Conservation (phyloP, 2,797 vertebrate species). For the Melanotaenia maccullochi region DNA sequence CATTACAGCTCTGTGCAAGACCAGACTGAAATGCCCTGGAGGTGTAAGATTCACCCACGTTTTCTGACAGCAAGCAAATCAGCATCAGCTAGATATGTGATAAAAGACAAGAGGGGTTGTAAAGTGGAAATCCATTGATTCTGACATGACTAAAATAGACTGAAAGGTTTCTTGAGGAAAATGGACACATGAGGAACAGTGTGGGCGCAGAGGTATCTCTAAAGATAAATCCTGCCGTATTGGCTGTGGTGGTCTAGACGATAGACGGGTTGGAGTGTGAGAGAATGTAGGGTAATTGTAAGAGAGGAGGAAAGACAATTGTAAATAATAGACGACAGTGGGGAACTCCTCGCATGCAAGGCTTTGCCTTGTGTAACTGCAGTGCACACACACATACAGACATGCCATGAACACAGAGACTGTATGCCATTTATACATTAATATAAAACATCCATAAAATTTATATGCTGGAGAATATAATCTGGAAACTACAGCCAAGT, state of each 20-base stretch:
- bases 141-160: constrained; percentile 24
- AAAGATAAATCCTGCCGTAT: constrained; percentile 28
- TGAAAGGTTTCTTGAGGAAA: constrained; percentile 21
- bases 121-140: constrained; percentile 31
- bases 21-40: constrained; percentile 40
- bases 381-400: constrained; percentile 40
- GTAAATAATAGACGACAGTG: constrained; percentile 80
- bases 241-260: constrained; percentile 51
- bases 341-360: constrained; percentile 64
- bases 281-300: constrained; percentile 62
- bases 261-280: constrained; percentile 18
- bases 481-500: constrained; percentile 15
- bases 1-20: constrained; percentile 19
- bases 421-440: constrained; percentile 26
- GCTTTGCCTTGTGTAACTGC: constrained; percentile 28
- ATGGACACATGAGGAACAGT: constrained; percentile 17
- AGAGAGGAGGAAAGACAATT: constrained; percentile 57
- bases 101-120: constrained; percentile 23
- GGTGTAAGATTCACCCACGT: constrained; percentile 43
- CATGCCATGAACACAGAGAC: constrained; percentile 28
- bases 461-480: constrained; percentile 22
- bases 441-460: constrained; percentile 20
- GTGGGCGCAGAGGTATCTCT: constrained; percentile 23
- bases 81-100: constrained; percentile 38
- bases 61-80: constrained; percentile 49